Evolutionary conservation across 2,113 vertebrate genomes (phyloP).

Genomic region (Erythrolamprus reginae): DNA sequence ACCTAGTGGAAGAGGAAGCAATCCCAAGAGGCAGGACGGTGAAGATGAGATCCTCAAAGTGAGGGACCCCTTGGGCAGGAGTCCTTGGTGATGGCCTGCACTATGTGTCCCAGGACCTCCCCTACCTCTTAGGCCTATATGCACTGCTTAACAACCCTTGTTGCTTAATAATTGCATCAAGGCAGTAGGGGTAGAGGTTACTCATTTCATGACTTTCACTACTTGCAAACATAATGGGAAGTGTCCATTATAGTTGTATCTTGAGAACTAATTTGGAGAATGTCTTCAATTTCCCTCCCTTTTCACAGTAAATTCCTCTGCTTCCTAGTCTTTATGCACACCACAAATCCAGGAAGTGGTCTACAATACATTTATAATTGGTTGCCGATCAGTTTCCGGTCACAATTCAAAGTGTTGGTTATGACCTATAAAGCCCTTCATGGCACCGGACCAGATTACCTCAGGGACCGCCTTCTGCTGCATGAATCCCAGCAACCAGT

Average conservation of each 20-base stretch:
- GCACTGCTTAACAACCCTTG: neutral
- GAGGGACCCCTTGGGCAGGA: neutral
- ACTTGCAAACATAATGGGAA: neutral
- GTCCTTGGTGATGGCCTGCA: neutral
- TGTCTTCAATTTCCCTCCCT: neutral
- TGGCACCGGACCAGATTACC: too few relatives aligned
- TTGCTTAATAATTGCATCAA: neutral
- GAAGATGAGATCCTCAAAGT: neutral
- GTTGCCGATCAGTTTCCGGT: too few relatives aligned
- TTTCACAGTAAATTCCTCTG: neutral
- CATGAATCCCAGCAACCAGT: too few relatives aligned
- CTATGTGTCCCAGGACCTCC: neutral
- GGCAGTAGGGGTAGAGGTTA: neutral
- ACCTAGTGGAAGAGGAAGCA: neutral
- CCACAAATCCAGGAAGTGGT: neutral
- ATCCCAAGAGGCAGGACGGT: neutral
- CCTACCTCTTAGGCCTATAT: neutral
- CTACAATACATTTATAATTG: neutral
- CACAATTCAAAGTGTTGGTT: too few relatives aligned
- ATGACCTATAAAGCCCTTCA: too few relatives aligned
- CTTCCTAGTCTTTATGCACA: neutral
- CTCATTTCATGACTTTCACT: neutral
- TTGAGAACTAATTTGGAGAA: neutral
- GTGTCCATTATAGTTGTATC: neutral
- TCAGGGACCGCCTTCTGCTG: too few relatives aligned